Evolutionary conservation across 37 sponge, comb jelly and placozoan genomes (phyloP), one percentile per base, ranked within the genome.

Genomic region (Geodia barretti): DNA sequence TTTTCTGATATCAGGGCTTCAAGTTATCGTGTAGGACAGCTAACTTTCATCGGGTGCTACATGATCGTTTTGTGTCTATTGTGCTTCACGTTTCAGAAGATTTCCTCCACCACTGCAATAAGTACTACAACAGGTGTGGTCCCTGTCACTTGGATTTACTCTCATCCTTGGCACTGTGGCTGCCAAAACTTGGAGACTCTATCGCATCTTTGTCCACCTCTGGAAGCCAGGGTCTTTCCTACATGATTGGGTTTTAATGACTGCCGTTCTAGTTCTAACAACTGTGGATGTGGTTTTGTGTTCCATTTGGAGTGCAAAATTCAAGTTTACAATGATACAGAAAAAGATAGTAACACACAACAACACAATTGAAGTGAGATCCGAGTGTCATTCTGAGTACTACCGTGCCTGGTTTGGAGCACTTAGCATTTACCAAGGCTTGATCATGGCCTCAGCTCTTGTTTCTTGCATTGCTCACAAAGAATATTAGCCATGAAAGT

Each of bases 151-250:
- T 35, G 78, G 42, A 20, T 38, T 40, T 0, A 78, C 67, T 28
- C 41, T 64, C 34, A 32, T 78, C 2, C 42, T 78, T 41, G 67
- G 73, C 31, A 23, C 73, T 0, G 21, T 73, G 20, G 39, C 11
- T 7, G 40, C 60, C 37, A 68, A 33, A 24, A 73, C 73, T 0
- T 82, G 82, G 82, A 82, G 82, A 41, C 26, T 82, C 0, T 82
- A 82, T 38, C 47, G 82, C 33, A 82, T 82, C 58, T 82, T 82
- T 62, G 64, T 73, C 26, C 74, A 82, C 62, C 73, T 64, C 39
- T 20, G 26, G 2, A 73, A 82, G 32, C 82, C 82, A 0, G 82
- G 82, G 11, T 25, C 30, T 1, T 62, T 82, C 19, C 31, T 82
- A 21, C 73, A 73, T 5, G 39, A 73, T 40, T 3, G 28, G 11